These are phyloP conservation scores for Oxycera nigricornis DNA, from an alignment of 2,888 invertebrate species.

Conservation along the genomic window DNA sequence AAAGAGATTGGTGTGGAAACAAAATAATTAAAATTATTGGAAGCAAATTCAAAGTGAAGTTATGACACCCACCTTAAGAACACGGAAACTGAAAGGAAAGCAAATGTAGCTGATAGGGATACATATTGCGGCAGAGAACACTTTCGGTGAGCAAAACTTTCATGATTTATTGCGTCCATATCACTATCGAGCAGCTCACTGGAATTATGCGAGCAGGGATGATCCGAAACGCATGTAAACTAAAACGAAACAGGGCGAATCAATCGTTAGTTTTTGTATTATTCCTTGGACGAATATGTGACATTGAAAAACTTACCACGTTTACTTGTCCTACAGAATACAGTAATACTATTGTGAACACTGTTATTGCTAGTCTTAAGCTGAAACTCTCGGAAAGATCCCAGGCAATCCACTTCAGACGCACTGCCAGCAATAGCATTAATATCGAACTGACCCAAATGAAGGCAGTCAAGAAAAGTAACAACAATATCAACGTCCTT, in stretches of 20 bases:
- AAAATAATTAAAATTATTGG: background rate
- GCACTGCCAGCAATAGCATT: constrained; percentile 82
- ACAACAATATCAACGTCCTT: constrained; percentile 80
- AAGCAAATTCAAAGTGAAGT: background rate
- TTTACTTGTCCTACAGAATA: constrained; percentile 92
- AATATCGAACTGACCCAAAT: constrained; percentile 89
- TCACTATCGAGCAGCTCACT: constrained; percentile 53
- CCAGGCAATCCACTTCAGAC: constrained; percentile 83
- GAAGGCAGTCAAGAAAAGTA: constrained; percentile 87
- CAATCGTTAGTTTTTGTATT: background rate
- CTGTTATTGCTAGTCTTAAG: constrained; percentile 82
- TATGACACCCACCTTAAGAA: constrained; percentile 68
- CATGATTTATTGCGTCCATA: constrained; percentile 51
- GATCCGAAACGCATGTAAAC: constrained; percentile 70
- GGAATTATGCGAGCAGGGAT: constrained; percentile 58
- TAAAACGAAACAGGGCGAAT: constrained; percentile 60
- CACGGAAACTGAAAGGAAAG: constrained; percentile 83
- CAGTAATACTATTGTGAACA: constrained; percentile 84
- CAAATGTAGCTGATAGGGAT: constrained; percentile 82
- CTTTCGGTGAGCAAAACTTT: constrained; percentile 71
- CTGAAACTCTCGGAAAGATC: constrained; percentile 85
- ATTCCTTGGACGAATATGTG: background rate
- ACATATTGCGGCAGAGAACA: constrained; percentile 89
- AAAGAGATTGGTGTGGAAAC: background rate
- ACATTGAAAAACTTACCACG: constrained; percentile 72